phyloP scores from a whole-genome alignment of 2,797 vertebrate species.

The Chaunax sp. region DNA sequence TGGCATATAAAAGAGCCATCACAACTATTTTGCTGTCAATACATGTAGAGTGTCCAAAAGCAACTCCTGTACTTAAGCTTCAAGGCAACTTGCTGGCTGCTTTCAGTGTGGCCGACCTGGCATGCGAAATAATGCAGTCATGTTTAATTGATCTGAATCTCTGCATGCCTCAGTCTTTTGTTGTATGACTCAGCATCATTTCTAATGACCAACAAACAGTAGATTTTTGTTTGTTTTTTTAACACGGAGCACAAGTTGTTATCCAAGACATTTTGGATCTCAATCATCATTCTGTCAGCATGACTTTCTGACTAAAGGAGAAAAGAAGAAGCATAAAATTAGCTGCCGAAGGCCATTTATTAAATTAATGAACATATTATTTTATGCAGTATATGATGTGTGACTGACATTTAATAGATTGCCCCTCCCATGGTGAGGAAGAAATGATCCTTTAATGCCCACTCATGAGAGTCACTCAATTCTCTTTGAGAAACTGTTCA shows the following conservation, averaged over 20 bases:
- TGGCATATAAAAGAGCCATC: slow-evolving; percentile 34
- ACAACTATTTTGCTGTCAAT: slow-evolving; percentile 57
- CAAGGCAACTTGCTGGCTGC: background rate
- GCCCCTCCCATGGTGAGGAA: background rate
- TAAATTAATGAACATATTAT: background rate
- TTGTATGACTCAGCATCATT: slow-evolving; percentile 39
- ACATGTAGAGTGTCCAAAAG: slow-evolving; percentile 33
- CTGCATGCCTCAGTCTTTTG: slow-evolving; percentile 28
- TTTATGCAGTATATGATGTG: background rate
- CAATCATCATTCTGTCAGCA: background rate
- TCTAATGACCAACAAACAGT: slow-evolving; percentile 4
- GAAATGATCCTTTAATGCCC: background rate
- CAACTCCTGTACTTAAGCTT: slow-evolving; percentile 7
- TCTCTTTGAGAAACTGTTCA: too few species aligned
- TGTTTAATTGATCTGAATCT: slow-evolving; percentile 68
- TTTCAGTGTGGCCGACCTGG: slow-evolving; percentile 22
- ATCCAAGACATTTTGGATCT: background rate
- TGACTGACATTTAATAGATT: background rate
- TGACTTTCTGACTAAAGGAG: background rate
- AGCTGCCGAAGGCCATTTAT: background rate
- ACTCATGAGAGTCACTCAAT: background rate
- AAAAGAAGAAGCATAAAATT: background rate
- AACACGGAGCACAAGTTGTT: background rate
- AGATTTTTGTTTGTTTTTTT: slow-evolving; percentile 8
- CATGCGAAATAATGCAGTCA: slow-evolving; percentile 46